Conservation (phyloP, 2,113 vertebrate genomes). For the Onychorhynchus coronatus region DNA sequence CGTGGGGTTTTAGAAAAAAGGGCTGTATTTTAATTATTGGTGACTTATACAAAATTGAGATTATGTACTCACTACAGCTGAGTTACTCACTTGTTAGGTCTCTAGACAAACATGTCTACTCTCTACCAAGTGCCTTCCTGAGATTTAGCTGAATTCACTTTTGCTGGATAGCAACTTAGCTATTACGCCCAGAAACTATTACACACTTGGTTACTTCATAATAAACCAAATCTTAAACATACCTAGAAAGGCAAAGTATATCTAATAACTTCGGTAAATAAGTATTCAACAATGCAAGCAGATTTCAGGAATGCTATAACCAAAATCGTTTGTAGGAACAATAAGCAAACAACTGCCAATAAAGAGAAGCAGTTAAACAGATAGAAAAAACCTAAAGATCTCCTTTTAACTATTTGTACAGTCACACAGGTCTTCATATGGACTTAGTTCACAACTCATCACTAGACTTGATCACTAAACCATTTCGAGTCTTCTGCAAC, state of each 20-base stretch:
- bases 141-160: background rate
- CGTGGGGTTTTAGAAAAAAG: background rate
- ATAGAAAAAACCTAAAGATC: background rate
- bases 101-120: background rate
- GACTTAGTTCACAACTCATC: background rate
- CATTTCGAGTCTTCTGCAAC: background rate
- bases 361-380: background rate
- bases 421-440: background rate
- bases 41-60: background rate
- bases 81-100: background rate
- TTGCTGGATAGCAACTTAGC: background rate
- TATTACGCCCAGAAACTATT: background rate
- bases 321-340: background rate
- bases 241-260: background rate
- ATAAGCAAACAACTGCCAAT: background rate
- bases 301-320: background rate
- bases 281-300: background rate
- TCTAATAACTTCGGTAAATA: background rate
- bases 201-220: background rate
- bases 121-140: background rate
- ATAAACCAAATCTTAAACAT: background rate
- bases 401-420: background rate
- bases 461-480: background rate
- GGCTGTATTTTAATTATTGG: background rate
- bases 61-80: background rate